Evolutionary conservation across 64 coral and sea anemone species (phyloP).

Genomic region (Pocillopora verrucosa): DNA sequence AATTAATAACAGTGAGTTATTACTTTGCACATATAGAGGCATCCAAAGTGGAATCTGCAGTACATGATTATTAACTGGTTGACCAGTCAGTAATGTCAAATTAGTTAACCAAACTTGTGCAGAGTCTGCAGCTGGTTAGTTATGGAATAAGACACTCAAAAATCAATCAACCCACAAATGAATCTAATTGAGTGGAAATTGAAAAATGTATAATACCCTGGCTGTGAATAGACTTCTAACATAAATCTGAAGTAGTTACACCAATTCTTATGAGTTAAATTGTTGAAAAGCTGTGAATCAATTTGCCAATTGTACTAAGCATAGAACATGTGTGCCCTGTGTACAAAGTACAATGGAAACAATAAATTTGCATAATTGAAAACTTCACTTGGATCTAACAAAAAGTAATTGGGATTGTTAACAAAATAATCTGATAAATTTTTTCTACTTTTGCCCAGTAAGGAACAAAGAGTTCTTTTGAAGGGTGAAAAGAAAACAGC

Average conservation of each 20-base stretch:
- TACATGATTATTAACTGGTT: neutral
- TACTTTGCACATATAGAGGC: neutral
- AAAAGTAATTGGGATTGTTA: neutral
- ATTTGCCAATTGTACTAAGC: neutral
- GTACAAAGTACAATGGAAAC: neutral
- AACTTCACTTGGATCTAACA: neutral
- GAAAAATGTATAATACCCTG: neutral
- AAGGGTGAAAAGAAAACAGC: neutral
- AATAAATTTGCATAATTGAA: constrained; percentile 12
- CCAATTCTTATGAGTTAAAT: no score
- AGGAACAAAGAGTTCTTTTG: neutral
- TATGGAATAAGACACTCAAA: neutral
- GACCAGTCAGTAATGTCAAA: neutral
- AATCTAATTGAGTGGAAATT: neutral
- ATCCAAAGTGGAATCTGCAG: neutral
- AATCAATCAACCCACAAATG: neutral
- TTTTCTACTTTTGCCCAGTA: neutral
- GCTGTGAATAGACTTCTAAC: neutral
- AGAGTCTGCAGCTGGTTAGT: neutral
- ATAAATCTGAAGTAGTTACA: no score
- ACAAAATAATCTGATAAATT: neutral
- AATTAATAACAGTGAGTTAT: neutral
- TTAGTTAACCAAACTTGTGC: neutral
- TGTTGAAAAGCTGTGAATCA: no score
- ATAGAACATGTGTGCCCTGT: neutral